Base-by-base conservation (phyloP, 1,140 invertebrate genomes). In the Dryas iulia region DNA sequence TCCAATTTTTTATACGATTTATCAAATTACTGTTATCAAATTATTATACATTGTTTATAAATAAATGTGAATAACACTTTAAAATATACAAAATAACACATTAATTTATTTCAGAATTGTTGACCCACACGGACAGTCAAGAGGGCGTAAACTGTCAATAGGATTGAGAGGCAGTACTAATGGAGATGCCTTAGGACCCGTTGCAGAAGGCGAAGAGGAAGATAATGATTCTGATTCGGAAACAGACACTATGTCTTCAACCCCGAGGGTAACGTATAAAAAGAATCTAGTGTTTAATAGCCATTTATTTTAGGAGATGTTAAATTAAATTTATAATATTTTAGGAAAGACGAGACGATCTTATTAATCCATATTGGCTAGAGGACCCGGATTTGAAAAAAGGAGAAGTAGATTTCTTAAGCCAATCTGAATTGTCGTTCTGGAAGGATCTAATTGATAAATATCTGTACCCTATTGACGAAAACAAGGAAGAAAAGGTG, bases 381-480 rank as follows among this genome's bases (percentile, higher is more conserved):
- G 97, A 97, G 86, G 98, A 99, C 86, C 95, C 96, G 0, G 96
- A 97, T 64, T 92, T 99, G 26, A 96, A 97, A 68, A 97, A 97
- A 82, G 97, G 97, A 30, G 96, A 97, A 88, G 96, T 98, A 12
- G 96, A 98, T 77, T 97, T 96, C 74, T 90, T 99, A 33, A 95
- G 94, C 2, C 95, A 95, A 69, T 93, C 95, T 31, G 98, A 99
- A 92, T 94, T 96, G 54, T 93, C 94, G 39, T 99, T 99, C 86
- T 99, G 98, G 98, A 97, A 96, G 84, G 98, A 99, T 72, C 92
- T 99, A 11, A 94, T 99, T 59, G 96, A 96, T 54, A 98, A 98
- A 88, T 99, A 99, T 93, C 93, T 99, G 4, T 96, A 96, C 86
- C 98, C 98, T 14, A 96, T 99, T 71, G 97, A 98, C 81, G 97